Evolutionary conservation across 2,888 invertebrate species (phyloP), one percentile per base, ranked within the genome.

Genomic region (Yponomeuta cagnagella): DNA sequence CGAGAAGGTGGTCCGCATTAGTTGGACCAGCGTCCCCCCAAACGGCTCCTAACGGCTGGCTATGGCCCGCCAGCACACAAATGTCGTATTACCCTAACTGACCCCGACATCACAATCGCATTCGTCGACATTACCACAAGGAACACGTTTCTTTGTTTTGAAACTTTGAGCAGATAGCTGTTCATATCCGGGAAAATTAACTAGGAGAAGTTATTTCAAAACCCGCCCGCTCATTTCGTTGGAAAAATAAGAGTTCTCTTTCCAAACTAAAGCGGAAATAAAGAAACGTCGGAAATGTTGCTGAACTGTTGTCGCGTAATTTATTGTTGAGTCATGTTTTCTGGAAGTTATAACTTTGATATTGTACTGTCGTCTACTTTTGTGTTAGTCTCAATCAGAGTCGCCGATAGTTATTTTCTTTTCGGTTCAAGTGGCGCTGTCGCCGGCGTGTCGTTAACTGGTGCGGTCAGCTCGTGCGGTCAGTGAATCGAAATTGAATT

Each of bases 251-350:
- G 79, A 76, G 67, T 70, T 70, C 63, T 75, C 77, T 75, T 58
- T 74, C 71, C 72, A 74, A 75, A 76, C 76, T 77, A 75, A 74
- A 76, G 73, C 75, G 73, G 74, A 77, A 77, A 77, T 75, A 77
- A 58, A 73, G 74, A 76, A 78, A 77, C 76, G 75, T 63, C 76
- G 77, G 74, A 76, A 70, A 76, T 77, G 74, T 76, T 77, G 52
- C 72, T 73, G 76, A 80, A 82, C 75, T 81, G 72, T 80, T 75
- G 76, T 77, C 74, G 74, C 74, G 72, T 77, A 77, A 79, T 82
- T 80, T 80, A 79, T 80, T 79, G 78, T 80, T 76, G 76, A 78
- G 79, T 78, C 77, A 79, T 77, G 75, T 76, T 78, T 72, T 64
- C 65, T 48, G 66, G 33, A 72, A 74, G 71, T 70, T 68, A 70